Evolutionary conservation across 2,797 vertebrate genomes (phyloP).

Genomic region (Tokudaia muenninki): DNA sequence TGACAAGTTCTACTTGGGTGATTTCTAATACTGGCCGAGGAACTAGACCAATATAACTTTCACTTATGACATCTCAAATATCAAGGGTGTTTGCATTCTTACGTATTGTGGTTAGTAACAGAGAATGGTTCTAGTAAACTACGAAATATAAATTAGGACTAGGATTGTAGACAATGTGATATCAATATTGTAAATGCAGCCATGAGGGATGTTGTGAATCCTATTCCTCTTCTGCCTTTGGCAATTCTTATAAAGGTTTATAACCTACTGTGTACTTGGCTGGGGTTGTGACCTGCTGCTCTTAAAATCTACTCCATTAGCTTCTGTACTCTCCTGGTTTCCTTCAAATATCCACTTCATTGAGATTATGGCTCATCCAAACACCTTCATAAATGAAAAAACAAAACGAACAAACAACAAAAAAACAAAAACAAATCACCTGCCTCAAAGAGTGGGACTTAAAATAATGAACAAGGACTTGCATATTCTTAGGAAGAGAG

Average conservation of each 20-base stretch:
- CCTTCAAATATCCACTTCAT: not conserved
- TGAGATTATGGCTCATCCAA: not conserved
- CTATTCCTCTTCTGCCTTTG: conserved; percentile 3
- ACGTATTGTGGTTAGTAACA: conserved; percentile 73
- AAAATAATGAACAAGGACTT: not conserved
- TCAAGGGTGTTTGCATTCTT: conserved; percentile 43
- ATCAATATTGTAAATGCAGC: conserved; percentile 74
- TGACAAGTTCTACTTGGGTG: conserved; percentile 67
- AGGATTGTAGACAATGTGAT: not conserved
- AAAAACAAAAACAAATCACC: not conserved
- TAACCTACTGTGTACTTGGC: conserved; percentile 59
- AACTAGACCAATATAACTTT: conserved; percentile 71
- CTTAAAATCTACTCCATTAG: not conserved
- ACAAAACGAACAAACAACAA: too few relatives aligned
- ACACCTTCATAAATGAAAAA: not conserved
- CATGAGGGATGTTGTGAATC: conserved; percentile 47
- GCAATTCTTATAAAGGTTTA: conserved; percentile 59
- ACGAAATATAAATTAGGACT: conserved; percentile 68
- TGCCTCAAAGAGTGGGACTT: not conserved
- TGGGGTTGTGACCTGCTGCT: not conserved
- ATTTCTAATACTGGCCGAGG: conserved; percentile 68
- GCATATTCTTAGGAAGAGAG: not conserved
- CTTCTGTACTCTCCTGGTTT: not conserved
- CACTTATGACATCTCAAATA: conserved; percentile 70
- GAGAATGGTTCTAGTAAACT: conserved; percentile 61